Evolutionary conservation across 1,140 invertebrate species (phyloP).

Genomic region (Stegodyphus dumicola): DNA sequence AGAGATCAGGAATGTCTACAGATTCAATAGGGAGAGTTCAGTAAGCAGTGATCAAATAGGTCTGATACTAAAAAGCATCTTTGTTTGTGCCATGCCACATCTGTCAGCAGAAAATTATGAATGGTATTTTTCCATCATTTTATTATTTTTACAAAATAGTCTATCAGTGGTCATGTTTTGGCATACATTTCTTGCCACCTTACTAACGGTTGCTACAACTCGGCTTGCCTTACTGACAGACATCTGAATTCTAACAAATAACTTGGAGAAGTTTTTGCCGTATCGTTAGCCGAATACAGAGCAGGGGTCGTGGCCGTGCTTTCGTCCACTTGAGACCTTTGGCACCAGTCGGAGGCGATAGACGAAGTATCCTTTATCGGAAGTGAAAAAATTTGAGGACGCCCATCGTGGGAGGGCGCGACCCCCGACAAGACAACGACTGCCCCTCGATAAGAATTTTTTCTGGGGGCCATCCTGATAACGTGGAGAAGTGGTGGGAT

Average conservation of each 20-base stretch:
- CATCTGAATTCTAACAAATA: neutral
- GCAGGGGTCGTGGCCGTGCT: neutral
- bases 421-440: neutral
- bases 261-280: neutral
- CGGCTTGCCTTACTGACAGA: neutral
- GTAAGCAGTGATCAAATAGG: too few relatives aligned
- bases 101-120: too few relatives aligned
- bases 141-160: neutral
- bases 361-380: neutral
- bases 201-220: neutral
- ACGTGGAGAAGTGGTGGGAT: neutral
- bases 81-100: too few relatives aligned
- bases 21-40: too few relatives aligned
- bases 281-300: neutral
- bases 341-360: neutral
- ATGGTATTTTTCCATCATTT: neutral
- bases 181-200: neutral
- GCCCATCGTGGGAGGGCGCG: constrained; percentile 8
- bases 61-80: too few relatives aligned
- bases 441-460: neutral
- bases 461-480: neutral
- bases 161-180: neutral
- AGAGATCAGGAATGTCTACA: too few relatives aligned
- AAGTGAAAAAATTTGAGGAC: neutral
- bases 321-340: constrained; percentile 22